These are phyloP conservation scores for Diadophis punctatus DNA, from an alignment of 2,113 vertebrate genomes.

Conservation along the genomic window DNA sequence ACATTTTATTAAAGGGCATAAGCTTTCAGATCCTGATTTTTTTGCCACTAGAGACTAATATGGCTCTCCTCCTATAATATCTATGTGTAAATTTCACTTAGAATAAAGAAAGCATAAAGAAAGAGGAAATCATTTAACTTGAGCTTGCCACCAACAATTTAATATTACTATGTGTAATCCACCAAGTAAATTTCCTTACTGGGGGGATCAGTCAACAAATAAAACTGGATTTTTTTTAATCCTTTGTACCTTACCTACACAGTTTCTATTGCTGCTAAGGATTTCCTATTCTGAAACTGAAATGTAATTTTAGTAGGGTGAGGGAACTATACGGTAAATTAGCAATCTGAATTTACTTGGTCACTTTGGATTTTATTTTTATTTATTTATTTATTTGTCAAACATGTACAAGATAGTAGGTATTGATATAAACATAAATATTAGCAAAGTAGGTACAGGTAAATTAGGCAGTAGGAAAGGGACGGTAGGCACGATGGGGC, in stretches of 20 bases:
- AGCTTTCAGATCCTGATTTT: background rate
- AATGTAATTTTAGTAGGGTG: slow-evolving; percentile 11
- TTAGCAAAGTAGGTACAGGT: too few relatives aligned
- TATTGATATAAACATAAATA: too few relatives aligned
- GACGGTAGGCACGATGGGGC: too few relatives aligned
- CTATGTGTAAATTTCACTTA: background rate
- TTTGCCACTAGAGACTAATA: background rate
- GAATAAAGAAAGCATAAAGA: background rate
- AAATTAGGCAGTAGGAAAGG: too few relatives aligned
- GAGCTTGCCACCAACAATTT: background rate
- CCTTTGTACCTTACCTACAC: background rate
- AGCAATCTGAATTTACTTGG: background rate
- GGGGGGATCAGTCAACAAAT: background rate
- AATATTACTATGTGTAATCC: background rate
- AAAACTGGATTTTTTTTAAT: background rate
- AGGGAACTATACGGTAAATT: background rate
- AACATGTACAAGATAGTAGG: too few relatives aligned
- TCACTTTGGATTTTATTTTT: slow-evolving; percentile 18
- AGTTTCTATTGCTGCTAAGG: slow-evolving; percentile 11
- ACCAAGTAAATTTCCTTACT: background rate
- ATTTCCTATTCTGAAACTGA: slow-evolving; percentile 1
- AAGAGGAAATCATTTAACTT: background rate
- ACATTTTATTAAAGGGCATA: background rate
- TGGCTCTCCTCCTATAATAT: background rate
- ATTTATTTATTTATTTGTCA: too few relatives aligned